A percentile compares a stretch with the other conserved stretches of the same genome.
Evolutionary conservation across 1,140 invertebrate genomes (phyloP).

Genomic region (Lasaia peninsularis): DNA sequence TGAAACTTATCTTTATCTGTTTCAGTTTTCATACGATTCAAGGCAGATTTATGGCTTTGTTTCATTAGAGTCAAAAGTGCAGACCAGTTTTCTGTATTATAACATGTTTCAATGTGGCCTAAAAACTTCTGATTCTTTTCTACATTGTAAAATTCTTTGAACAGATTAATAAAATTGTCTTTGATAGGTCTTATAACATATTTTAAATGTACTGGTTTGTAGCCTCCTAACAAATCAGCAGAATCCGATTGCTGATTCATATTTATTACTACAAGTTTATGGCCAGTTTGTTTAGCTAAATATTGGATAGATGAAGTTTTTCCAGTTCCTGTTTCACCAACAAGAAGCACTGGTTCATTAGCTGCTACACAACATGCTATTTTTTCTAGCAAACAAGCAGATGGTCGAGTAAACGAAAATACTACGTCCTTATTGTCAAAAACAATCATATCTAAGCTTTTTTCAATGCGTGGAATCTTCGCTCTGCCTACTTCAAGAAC

Average conservation of each 20-base stretch:
- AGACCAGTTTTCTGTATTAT: constrained; percentile 84
- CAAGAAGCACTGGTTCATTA: constrained; percentile 94
- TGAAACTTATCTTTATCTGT: constrained; percentile 56
- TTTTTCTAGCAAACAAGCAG: constrained; percentile 90
- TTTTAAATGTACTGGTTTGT: constrained; percentile 96
- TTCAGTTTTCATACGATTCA: constrained; percentile 76
- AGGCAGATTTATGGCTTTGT: constrained; percentile 83
- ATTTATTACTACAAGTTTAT: constrained; percentile 96
- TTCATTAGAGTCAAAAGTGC: constrained; percentile 87
- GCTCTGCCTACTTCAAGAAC: constrained; percentile 67
- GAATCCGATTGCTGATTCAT: constrained; percentile 99
- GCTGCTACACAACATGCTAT: constrained; percentile 89
- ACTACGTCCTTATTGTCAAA: constrained; percentile 74
- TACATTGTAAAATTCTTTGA: constrained; percentile 87
- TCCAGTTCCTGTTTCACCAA: constrained; percentile 98
- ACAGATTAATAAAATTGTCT: constrained; percentile 90
- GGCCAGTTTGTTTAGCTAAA: constrained; percentile 89
- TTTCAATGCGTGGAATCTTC: constrained; percentile 58
- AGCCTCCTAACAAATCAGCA: constrained; percentile 96
- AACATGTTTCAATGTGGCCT: constrained; percentile 86
- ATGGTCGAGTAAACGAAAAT: constrained; percentile 89
- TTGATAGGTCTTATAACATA: constrained; percentile 89
- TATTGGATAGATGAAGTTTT: constrained; percentile 98
- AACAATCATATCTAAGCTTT: constrained; percentile 56
- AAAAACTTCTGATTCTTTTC: constrained; percentile 93